phyloP scores from a whole-genome alignment of 2,888 invertebrate genomes.

The Drosophila nigritarsus region DNA sequence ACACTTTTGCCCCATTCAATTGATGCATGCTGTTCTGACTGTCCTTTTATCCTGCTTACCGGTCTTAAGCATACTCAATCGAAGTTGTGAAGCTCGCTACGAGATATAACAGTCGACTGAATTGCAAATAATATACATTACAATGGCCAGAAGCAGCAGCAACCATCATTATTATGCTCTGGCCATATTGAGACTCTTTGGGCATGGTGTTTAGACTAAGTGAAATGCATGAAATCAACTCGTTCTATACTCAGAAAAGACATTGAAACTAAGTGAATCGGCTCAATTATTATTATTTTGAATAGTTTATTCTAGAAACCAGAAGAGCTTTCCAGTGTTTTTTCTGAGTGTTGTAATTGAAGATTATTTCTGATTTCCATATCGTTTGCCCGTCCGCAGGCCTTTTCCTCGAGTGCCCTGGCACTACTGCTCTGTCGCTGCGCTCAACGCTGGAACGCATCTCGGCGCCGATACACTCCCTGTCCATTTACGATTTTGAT shows the following conservation, averaged over 20 bases:
- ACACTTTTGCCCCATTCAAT: background rate
- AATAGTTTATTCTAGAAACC: background rate
- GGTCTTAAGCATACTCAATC: constrained; percentile 16
- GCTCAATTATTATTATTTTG: no score
- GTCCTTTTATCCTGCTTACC: background rate
- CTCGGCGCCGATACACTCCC: constrained; percentile 90
- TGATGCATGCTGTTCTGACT: background rate
- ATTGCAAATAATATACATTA: constrained; percentile 39
- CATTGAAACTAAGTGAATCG: background rate
- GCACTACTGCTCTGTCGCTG: constrained; percentile 91
- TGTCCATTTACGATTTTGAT: constrained; percentile 95
- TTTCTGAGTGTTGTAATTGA: background rate
- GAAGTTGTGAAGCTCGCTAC: constrained; percentile 1
- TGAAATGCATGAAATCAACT: constrained; percentile 36
- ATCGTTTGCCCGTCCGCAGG: constrained; percentile 85
- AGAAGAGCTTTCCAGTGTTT: background rate
- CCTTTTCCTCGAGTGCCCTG: constrained; percentile 94
- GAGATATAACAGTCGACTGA: constrained; percentile 24
- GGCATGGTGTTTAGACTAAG: constrained; percentile 13
- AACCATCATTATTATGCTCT: constrained; percentile 17
- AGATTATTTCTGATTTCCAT: constrained; percentile 11
- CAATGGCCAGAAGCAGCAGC: constrained; percentile 17
- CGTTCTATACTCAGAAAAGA: background rate
- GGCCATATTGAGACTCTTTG: background rate
- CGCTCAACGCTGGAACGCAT: constrained; percentile 90